Percentiles rank a stretch among this genome's conserved stretches.
Evolutionary conservation across 2,797 vertebrate species (phyloP).

Genomic region (Monodelphis domestica): DNA sequence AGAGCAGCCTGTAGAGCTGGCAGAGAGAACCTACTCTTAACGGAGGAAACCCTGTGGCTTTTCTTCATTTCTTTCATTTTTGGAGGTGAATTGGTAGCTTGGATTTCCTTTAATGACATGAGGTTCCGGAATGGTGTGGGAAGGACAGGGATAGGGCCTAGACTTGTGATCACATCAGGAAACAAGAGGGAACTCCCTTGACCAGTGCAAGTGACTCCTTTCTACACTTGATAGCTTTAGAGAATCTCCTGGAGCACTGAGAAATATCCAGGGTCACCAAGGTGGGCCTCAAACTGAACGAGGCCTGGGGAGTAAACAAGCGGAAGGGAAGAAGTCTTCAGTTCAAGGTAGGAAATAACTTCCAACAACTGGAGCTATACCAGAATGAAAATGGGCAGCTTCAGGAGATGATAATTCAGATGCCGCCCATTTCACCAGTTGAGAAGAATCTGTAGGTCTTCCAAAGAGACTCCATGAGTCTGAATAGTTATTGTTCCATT

Average conservation of each 20-base stretch:
- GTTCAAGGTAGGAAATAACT: not conserved
- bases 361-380: not conserved
- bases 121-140: not conserved
- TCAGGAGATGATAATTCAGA: accelerated
- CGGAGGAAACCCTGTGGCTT: not conserved
- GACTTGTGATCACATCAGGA: not conserved
- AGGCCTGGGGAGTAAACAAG: not conserved
- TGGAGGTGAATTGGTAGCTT: not conserved
- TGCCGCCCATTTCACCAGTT: not conserved
- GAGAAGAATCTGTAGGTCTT: not conserved
- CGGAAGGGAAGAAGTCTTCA: not conserved
- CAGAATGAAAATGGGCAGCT: not conserved
- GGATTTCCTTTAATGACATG: not conserved
- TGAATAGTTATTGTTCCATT: not conserved
- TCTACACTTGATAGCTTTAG: no score
- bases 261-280: not conserved
- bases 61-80: slow-evolving; percentile 13
- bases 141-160: not conserved
- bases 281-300: not conserved
- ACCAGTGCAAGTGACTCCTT: not conserved
- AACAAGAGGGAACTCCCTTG: not conserved
- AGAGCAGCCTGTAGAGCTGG: not conserved
- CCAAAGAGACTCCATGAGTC: not conserved
- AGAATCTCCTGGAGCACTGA: not conserved
- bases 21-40: not conserved